phyloP scores from a whole-genome alignment of 2,888 invertebrate species.

The Morinoia aosen region DNA sequence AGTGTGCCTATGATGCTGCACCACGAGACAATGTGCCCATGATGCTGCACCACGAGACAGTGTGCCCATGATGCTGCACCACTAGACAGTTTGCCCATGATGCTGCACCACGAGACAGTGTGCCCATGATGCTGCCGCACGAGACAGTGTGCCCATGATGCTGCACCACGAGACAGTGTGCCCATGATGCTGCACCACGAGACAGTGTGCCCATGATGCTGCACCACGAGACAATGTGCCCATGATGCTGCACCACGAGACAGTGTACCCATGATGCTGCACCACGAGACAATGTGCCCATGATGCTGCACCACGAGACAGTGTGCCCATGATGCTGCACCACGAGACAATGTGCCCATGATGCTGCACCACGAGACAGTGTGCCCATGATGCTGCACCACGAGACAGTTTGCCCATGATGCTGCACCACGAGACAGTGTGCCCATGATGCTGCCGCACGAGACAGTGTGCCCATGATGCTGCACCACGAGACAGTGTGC shows the following conservation, averaged over 20 bases:
- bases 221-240: too few species aligned
- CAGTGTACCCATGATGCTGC: background rate
- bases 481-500: background rate
- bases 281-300: background rate
- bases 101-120: background rate
- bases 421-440: too few species aligned
- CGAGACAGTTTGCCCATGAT: too few species aligned
- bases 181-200: too few species aligned
- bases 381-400: too few species aligned
- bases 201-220: background rate
- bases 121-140: background rate
- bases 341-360: background rate
- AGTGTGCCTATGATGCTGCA: too few species aligned
- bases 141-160: background rate
- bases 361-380: background rate
- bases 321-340: background rate
- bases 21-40: too few species aligned
- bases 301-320: background rate
- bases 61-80: background rate
- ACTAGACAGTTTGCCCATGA: background rate
- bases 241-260: background rate
- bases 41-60: background rate
- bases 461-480: background rate
- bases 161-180: background rate
- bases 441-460: too few species aligned